phyloP scores from a whole-genome alignment of 1,140 invertebrate genomes.

The Saxidomus purpurata region DNA sequence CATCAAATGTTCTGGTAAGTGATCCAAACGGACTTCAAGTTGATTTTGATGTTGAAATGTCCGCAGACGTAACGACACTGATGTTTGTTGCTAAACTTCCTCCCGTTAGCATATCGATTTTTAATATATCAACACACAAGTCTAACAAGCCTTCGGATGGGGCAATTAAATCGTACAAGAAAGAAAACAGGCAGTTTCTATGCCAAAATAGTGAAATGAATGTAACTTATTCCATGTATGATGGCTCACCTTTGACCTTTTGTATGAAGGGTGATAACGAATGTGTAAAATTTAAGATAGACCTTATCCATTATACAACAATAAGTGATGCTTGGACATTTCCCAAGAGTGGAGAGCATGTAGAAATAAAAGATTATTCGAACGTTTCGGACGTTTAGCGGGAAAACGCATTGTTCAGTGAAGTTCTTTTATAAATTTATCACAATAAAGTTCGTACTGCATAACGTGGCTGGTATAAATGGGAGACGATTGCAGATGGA shows the following conservation, averaged over 20 bases:
- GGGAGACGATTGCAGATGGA: background rate
- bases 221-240: background rate
- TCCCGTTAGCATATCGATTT: background rate
- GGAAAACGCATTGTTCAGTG: background rate
- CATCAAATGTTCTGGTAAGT: background rate
- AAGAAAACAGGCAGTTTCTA: background rate
- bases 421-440: background rate
- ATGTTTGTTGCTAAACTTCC: background rate
- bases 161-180: background rate
- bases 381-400: background rate
- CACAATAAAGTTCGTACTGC: background rate
- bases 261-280: background rate
- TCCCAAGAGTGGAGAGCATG: background rate
- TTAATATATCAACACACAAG: background rate
- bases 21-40: background rate
- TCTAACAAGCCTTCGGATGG: background rate
- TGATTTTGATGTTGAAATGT: slow-evolving; percentile 11
- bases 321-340: slow-evolving; percentile 18
- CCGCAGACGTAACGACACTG: background rate
- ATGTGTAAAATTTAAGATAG: background rate
- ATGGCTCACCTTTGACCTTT: background rate
- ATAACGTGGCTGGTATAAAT: background rate
- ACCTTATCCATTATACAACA: background rate
- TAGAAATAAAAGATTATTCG: background rate
- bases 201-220: background rate